A percentile compares a stretch with the other conserved stretches of the same genome.
phyloP scores from a whole-genome alignment of 1,140 invertebrate species.

The Papilio polyxenes region DNA sequence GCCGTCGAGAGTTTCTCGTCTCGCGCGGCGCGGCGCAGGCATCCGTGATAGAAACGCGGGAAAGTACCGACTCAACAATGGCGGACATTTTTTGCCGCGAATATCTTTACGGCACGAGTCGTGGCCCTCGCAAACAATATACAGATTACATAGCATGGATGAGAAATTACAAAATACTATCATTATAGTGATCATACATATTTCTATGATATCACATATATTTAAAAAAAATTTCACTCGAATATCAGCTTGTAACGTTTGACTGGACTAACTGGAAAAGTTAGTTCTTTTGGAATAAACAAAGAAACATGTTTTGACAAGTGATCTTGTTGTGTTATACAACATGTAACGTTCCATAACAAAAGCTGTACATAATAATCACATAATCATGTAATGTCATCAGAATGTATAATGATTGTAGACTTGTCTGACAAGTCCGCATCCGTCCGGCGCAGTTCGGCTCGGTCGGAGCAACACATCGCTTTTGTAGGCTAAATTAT shows the following conservation, averaged over 20 bases:
- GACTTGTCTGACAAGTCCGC: background rate
- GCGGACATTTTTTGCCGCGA: slow-evolving; percentile 51
- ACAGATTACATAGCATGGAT: background rate
- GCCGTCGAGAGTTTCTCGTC: slow-evolving; percentile 1
- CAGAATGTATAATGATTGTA: background rate
- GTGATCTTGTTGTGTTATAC: background rate
- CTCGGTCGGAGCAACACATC: background rate
- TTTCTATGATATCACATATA: too few relatives aligned
- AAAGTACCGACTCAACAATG: slow-evolving; percentile 56
- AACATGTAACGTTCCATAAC: background rate
- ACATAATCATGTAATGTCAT: background rate
- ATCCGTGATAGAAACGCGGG: slow-evolving; percentile 59
- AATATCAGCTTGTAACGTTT: too few relatives aligned
- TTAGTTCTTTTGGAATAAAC: background rate
- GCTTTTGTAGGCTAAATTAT: slow-evolving; percentile 14
- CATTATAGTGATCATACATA: too few relatives aligned
- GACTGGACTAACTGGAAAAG: too few relatives aligned
- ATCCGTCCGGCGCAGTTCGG: background rate
- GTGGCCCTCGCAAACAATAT: background rate
- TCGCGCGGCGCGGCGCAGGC: slow-evolving; percentile 50
- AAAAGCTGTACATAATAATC: background rate
- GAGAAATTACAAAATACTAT: background rate
- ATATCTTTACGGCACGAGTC: slow-evolving; percentile 47
- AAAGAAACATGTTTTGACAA: background rate
- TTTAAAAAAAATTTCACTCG: too few relatives aligned